Evolutionary conservation across 2,888 invertebrate genomes (phyloP).

Genomic region (Aethes cnicana): DNA sequence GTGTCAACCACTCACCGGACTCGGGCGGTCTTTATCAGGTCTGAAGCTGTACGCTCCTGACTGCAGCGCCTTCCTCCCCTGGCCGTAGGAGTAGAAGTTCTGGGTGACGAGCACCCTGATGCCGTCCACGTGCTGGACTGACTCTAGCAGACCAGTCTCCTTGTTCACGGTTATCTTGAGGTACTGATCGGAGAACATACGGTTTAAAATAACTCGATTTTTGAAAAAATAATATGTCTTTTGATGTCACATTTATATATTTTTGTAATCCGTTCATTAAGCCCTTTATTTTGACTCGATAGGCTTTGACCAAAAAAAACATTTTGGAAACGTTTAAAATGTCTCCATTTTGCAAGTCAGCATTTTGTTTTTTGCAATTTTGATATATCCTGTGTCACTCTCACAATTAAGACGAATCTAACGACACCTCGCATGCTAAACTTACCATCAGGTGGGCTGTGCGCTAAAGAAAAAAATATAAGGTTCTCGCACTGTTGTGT

Average conservation of each 20-base stretch:
- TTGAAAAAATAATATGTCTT: too few relatives aligned
- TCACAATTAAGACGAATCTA: not conserved
- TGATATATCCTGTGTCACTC: not conserved
- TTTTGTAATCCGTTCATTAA: too few relatives aligned
- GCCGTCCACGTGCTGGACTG: slow-evolving; percentile 65
- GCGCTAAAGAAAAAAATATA: too few relatives aligned
- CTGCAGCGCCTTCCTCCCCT: slow-evolving; percentile 70
- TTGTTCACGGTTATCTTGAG: slow-evolving; percentile 63
- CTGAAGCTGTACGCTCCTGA: slow-evolving; percentile 88
- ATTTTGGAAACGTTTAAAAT: too few relatives aligned
- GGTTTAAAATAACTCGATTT: not conserved
- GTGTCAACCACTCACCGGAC: slow-evolving; percentile 48
- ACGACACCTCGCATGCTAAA: not conserved
- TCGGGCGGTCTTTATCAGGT: slow-evolving; percentile 64
- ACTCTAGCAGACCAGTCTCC: slow-evolving; percentile 61
- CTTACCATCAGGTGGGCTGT: too few relatives aligned
- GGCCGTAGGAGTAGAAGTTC: slow-evolving; percentile 82
- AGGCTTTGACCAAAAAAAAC: too few relatives aligned
- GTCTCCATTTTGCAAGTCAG: too few relatives aligned
- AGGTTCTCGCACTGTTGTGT: too few relatives aligned
- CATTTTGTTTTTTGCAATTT: too few relatives aligned
- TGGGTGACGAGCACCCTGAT: slow-evolving; percentile 54
- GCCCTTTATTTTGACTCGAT: too few relatives aligned
- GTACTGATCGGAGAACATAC: slow-evolving; percentile 49
- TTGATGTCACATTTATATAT: too few relatives aligned